Percentiles rank a stretch among this genome's conserved stretches.
phyloP scores from a whole-genome alignment of 1,140 invertebrate genomes.

The Phthorimaea operculella region DNA sequence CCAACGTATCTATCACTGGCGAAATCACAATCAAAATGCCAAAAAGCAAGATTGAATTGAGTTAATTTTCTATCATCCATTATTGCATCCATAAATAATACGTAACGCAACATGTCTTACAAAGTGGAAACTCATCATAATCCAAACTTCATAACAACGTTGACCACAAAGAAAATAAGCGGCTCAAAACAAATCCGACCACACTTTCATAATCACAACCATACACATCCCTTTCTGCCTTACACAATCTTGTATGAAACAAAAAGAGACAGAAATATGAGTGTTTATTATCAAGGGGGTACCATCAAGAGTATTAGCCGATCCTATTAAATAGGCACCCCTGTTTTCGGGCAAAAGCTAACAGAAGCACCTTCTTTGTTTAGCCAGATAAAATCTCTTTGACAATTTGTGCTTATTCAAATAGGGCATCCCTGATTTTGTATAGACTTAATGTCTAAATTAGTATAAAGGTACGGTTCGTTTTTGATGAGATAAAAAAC shows the following conservation, averaged over 20 bases:
- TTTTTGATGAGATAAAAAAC: neutral
- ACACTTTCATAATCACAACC: constrained; percentile 25
- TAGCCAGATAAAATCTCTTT: constrained; percentile 65
- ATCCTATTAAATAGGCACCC: constrained; percentile 55
- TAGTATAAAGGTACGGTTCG: neutral
- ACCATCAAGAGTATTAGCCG: constrained; percentile 59
- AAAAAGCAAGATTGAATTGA: too few relatives aligned
- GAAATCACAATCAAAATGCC: too few relatives aligned
- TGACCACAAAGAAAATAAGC: constrained; percentile 27
- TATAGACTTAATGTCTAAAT: neutral
- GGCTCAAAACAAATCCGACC: constrained; percentile 19
- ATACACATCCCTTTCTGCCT: constrained; percentile 16
- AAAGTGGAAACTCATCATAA: neutral
- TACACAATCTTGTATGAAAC: neutral
- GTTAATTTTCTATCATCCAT: too few relatives aligned
- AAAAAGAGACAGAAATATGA: constrained; percentile 6
- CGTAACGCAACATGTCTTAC: too few relatives aligned
- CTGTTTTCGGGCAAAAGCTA: constrained; percentile 48
- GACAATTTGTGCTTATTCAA: constrained; percentile 67
- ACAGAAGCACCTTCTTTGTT: constrained; percentile 58
- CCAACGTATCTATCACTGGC: too few relatives aligned
- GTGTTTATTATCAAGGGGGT: constrained; percentile 49
- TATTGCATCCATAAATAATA: too few relatives aligned
- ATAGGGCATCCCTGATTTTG: constrained; percentile 26
- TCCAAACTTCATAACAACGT: neutral